Base-by-base conservation (phyloP, 2,888 invertebrate genomes). In the Cordilura impudica region DNA sequence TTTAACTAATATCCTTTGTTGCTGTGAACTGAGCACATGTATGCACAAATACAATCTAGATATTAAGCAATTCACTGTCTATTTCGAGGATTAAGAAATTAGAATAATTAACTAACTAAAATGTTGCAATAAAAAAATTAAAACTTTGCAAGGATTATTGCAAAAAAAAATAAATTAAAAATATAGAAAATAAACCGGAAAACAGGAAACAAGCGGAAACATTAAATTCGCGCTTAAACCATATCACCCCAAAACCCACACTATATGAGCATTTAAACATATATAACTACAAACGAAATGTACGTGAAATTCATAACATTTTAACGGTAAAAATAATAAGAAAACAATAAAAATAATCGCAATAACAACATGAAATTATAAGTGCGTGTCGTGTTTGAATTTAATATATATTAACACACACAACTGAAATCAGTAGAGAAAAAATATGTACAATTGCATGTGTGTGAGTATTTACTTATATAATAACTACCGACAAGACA, bases 301-400 rank as follows among this genome's bases (percentile, higher is more conserved):
- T 49, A 61, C 51, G 47, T 23, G 19, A 49, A 53, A 71, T 66
- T 35, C 47, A n/a, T 53, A 67, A 29, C 43, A 39, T 26, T 18
- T 56, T 63, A 3, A 45, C n/a, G 19, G 43, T 10, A 18, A 45
- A 4, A 43, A 70, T 16, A 61, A 69, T 47, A 69, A 19, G 63
- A 73, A 76, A 81, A 69, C 72, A 72, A 78, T 78, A 75, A 81
- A 73, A 78, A 78, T 78, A 81, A 78, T 78, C 74, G 51, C 71
- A 78, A 74, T 67, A 71, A 71, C 61, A 71, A 79, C 79, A 56
- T 70, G 66, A 60, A 71, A 78, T 69, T 45, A 69, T 78, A 76
- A 81, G 78, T 81, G 78, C 81, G 81, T 87, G 83, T 85, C 87
- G 83, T 87, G 86, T 85, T 86, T 87, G 87, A 86, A 85, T 87